Percentiles rank a stretch among this genome's conserved stretches.
These are phyloP conservation scores for Rhabditoides inermis DNA, from an alignment of 2,888 invertebrate genomes.

Conservation along the genomic window DNA sequence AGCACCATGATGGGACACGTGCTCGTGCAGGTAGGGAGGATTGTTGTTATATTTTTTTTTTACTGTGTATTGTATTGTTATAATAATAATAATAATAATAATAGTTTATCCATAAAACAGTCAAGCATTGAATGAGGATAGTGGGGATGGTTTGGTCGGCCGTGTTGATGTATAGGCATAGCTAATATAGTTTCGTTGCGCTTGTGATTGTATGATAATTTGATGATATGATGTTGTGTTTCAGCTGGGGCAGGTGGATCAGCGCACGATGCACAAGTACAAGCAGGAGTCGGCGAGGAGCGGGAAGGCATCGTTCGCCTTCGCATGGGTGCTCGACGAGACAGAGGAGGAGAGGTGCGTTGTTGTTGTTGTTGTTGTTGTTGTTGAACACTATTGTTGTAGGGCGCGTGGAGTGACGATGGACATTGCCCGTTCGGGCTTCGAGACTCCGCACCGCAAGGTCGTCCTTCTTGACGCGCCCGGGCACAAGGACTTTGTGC, in stretches of 20 bases:
- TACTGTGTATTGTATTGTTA: too few relatives aligned
- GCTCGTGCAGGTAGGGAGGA: slow-evolving; percentile 66
- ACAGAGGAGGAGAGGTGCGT: slow-evolving; percentile 79
- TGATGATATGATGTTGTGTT: slow-evolving; percentile 9
- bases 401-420: slow-evolving; percentile 83
- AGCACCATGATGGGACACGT: slow-evolving; percentile 93
- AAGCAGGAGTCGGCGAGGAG: slow-evolving; percentile 92
- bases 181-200: too few relatives aligned
- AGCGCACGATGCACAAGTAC: slow-evolving; percentile 85
- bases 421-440: slow-evolving; percentile 74
- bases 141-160: too few relatives aligned
- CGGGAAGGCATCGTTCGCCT: slow-evolving; percentile 79
- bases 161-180: too few relatives aligned
- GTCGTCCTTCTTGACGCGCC: slow-evolving; percentile 80
- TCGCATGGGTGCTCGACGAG: slow-evolving; percentile 97
- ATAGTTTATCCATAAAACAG: too few relatives aligned
- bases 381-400: slow-evolving; percentile 2
- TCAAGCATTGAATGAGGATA: too few relatives aligned
- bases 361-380: slow-evolving; percentile 26
- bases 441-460: slow-evolving; percentile 36
- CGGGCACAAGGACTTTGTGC: slow-evolving; percentile 97
- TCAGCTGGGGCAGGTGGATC: slow-evolving; percentile 69
- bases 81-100: too few relatives aligned
- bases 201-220: background rate
- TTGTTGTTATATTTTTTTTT: too few relatives aligned